phyloP scores from a whole-genome alignment of 2,797 vertebrate genomes.

The Loris lydekkerianus region DNA sequence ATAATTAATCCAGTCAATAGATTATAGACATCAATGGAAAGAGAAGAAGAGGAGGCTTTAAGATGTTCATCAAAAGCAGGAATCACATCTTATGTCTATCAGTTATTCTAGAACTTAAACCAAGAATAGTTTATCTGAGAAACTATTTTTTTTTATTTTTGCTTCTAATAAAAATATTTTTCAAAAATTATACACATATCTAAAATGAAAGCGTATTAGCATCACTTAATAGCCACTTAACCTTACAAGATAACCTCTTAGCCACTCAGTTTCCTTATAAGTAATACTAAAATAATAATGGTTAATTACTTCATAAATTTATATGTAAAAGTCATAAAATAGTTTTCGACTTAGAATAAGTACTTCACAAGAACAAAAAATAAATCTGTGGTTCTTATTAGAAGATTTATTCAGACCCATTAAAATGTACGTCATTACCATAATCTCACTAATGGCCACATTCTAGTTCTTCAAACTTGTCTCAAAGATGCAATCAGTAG shows the following conservation, averaged over 20 bases:
- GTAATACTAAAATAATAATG: background rate
- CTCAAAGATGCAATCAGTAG: background rate
- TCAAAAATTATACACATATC: background rate
- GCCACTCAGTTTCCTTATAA: background rate
- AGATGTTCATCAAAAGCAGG: background rate
- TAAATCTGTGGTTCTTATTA: background rate
- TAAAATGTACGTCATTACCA: background rate
- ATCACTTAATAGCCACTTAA: conserved; percentile 14
- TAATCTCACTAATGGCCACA: background rate
- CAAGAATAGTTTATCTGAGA: background rate
- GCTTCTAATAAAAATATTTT: conserved; percentile 12
- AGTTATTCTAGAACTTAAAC: background rate
- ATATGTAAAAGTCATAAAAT: background rate
- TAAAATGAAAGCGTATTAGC: background rate
- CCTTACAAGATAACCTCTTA: background rate
- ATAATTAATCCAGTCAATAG: background rate
- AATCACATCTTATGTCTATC: background rate
- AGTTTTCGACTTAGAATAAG: background rate
- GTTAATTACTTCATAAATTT: conserved; percentile 22
- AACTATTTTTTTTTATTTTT: conserved; percentile 3
- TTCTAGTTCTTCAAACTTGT: background rate
- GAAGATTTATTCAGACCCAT: background rate
- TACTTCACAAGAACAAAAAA: background rate
- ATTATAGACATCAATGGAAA: background rate
- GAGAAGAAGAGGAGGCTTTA: background rate